Percentiles rank a stretch among this genome's conserved stretches.
Conservation (phyloP, 2,113 vertebrate genomes). For the Monarcha castaneiventris region DNA sequence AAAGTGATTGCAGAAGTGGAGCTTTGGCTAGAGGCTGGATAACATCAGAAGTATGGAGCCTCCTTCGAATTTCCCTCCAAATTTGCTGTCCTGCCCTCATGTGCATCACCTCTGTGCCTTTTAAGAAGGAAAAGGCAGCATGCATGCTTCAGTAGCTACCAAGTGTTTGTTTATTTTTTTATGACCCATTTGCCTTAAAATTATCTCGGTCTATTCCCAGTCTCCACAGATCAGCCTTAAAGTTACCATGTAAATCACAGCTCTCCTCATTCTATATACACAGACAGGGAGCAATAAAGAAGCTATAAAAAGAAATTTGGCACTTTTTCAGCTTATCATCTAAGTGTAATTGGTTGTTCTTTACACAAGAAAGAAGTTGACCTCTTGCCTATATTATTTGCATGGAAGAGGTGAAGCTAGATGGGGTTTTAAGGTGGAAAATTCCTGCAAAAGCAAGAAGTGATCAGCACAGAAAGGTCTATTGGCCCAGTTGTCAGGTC, state of each 20-base stretch:
- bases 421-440: background rate
- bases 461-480: background rate
- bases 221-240: background rate
- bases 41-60: background rate
- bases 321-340: slow-evolving; percentile 36
- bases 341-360: background rate
- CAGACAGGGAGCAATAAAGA: slow-evolving; percentile 46
- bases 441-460: background rate
- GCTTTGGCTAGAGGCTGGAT: background rate
- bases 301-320: slow-evolving; percentile 53
- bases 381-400: slow-evolving; percentile 18
- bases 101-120: background rate
- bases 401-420: background rate
- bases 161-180: background rate
- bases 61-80: background rate
- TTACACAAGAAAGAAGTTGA: slow-evolving; percentile 25
- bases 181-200: slow-evolving; percentile 29
- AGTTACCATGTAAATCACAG: background rate
- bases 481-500: background rate
- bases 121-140: background rate
- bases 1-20: background rate
- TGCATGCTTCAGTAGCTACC: background rate
- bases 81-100: background rate
- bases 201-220: background rate
- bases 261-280: background rate